Base-by-base conservation (phyloP, 2,113 vertebrate genomes). In the Planiliza haematocheilus region DNA sequence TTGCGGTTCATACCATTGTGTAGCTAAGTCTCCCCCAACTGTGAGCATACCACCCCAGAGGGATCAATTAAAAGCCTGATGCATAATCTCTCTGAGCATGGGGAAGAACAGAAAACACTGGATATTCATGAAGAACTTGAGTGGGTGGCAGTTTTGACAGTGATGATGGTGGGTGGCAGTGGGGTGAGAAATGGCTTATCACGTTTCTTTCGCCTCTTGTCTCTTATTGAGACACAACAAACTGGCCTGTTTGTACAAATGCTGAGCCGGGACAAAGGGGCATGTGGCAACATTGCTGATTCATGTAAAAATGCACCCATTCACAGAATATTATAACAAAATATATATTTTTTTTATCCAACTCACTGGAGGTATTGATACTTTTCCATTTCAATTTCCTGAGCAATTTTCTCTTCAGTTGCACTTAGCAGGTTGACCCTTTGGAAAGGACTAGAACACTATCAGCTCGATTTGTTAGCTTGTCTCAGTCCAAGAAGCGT, bases 51-150 rank as follows among this genome's bases (percentile, higher is more conserved):
- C 70, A 83, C 57, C 91, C 91, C 91, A 92, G 68, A 87, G 93
- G 93, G 90, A 93, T 93, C 92, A 93, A 93, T 93, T 93, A 93
- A 91, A 91, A 86, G 81, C 74, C 58, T 88, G 88, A 90, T 89
- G 87, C 83, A 90, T 92, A 87, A 90, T 92, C 70, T 88, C 70
- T 85, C 72, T 70, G 70, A 62, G 70, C 39, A 48, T 3, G 14
- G 17, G 48, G 68, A 39, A 55, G 65, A 10, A 64, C 55, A 38
- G 46, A 60, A 63, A 76, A 56, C 9, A 37, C 52, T 16, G 64
- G 69, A 80, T 86, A 89, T 86, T 90, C 87, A 85, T 78, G 77
- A 81, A 72, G 79, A 57, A 24, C 18, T 56, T 4, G 2, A 58
- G 70, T 72, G 57, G 78, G 56, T 55, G 70, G 67, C 7, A 13